Evolutionary conservation across 1,140 invertebrate genomes (phyloP).

Genomic region (Lithobius niger): DNA sequence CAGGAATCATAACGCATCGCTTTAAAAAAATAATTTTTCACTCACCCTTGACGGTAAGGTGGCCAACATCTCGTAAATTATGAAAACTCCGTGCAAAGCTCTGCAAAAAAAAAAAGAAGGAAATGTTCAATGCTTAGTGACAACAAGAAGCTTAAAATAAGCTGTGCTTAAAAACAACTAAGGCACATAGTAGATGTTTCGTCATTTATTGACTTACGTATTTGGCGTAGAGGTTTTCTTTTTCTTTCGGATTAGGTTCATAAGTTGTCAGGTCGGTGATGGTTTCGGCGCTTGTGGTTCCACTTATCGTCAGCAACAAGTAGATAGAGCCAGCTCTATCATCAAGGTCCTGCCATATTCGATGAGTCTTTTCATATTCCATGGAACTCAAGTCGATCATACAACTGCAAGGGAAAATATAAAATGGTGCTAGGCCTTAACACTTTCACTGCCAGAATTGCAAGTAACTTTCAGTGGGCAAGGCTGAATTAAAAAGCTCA

Average conservation of each 20-base stretch:
- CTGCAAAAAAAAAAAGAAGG: conserved; percentile 33
- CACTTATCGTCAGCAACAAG: conserved; percentile 84
- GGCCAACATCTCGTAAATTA: conserved; percentile 67
- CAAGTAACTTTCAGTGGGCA: not conserved
- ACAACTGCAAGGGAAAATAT: conserved; percentile 43
- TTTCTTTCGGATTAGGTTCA: conserved; percentile 59
- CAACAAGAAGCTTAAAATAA: conserved; percentile 1
- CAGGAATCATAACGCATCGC: no score
- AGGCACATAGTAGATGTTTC: not conserved
- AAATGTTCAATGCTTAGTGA: not conserved
- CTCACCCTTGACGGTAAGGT: conserved; percentile 60
- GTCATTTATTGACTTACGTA: conserved; percentile 47
- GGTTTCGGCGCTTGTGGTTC: conserved; percentile 79
- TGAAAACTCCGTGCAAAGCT: conserved; percentile 51
- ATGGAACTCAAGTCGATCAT: conserved; percentile 69
- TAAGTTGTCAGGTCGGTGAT: conserved; percentile 77
- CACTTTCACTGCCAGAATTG: not conserved
- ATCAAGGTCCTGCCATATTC: conserved; percentile 73
- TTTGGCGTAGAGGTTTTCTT: conserved; percentile 46
- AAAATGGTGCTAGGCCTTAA: not conserved
- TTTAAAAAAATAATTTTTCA: conserved; percentile 1
- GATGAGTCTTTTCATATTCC: conserved; percentile 80
- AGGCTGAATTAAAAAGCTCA: not conserved
- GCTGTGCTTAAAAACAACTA: not conserved
- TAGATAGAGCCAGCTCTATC: conserved; percentile 76